These are phyloP conservation scores for Bombus soroeensis DNA, from an alignment of 1,140 invertebrate genomes.

Conservation along the genomic window DNA sequence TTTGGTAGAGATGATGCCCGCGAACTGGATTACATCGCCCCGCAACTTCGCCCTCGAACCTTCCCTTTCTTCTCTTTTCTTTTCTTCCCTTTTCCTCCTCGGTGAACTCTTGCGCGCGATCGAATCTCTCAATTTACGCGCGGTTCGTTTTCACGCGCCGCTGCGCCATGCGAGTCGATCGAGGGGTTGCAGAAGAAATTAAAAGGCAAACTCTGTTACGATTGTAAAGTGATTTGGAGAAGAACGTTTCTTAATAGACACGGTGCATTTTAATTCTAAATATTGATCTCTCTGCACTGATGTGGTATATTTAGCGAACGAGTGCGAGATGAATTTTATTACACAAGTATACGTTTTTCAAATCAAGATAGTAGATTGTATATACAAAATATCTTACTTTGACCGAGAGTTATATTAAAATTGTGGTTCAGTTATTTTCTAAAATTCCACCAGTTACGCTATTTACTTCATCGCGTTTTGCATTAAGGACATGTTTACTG, in stretches of 20 bases:
- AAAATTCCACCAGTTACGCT: neutral
- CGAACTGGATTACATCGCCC: slow-evolving; percentile 58
- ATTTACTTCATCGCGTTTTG: neutral
- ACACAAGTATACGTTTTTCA: no score
- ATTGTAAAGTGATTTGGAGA: neutral
- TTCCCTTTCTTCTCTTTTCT: neutral
- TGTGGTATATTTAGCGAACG: neutral
- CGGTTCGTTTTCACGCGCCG: neutral
- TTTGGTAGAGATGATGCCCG: slow-evolving; percentile 54
- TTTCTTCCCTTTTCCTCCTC: neutral
- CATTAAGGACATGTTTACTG: neutral
- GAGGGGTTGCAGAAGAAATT: neutral
- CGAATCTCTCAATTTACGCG: slow-evolving; percentile 34
- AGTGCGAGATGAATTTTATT: neutral
- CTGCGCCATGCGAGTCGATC: neutral
- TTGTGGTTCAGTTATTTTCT: neutral
- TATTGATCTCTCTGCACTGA: neutral
- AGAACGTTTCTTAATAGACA: neutral
- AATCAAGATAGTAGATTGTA: no score
- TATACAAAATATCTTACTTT: neutral
- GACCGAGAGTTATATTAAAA: neutral
- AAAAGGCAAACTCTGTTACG: neutral
- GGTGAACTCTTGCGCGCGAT: slow-evolving; percentile 20
- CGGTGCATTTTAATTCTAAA: neutral
- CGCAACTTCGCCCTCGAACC: slow-evolving; percentile 39